A percentile compares a stretch with the other conserved stretches of the same genome.
These are phyloP conservation scores for Hydrolagus affinis DNA, from an alignment of 2,113 vertebrate genomes.

Conservation along the genomic window DNA sequence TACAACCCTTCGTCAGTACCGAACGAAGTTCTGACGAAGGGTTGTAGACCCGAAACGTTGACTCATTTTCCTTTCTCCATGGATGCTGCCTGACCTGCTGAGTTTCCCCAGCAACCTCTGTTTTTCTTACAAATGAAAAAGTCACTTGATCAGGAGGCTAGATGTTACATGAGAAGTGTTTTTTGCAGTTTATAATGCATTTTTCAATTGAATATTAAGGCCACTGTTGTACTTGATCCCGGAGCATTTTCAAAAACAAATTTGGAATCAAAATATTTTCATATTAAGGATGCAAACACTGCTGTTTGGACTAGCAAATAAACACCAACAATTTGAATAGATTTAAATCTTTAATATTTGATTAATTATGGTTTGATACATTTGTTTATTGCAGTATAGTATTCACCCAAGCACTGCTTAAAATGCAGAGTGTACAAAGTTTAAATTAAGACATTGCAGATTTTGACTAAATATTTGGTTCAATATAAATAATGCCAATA, in stretches of 20 bases:
- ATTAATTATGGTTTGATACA: constrained; percentile 68
- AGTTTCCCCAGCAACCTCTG: too few species aligned
- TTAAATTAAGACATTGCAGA: constrained; percentile 77
- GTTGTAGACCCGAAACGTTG: too few species aligned
- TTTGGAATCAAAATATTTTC: background rate
- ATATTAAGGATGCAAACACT: background rate
- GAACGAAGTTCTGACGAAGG: too few species aligned
- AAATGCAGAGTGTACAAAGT: constrained; percentile 78
- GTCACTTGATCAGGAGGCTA: too few species aligned
- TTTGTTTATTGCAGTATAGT: constrained; percentile 62
- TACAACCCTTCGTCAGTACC: too few species aligned
- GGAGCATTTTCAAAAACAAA: too few species aligned
- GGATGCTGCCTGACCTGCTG: too few species aligned
- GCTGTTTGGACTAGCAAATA: constrained; percentile 11
- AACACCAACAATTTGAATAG: constrained; percentile 37
- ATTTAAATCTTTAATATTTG: constrained; percentile 72
- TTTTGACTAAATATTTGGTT: constrained; percentile 83
- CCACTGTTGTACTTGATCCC: background rate
- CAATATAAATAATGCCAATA: constrained; percentile 81
- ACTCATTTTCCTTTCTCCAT: too few species aligned
- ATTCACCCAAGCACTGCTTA: constrained; percentile 74
- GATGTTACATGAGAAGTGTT: too few species aligned
- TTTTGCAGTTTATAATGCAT: too few species aligned
- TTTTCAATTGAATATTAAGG: too few species aligned
- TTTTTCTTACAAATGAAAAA: too few species aligned